phyloP scores from a whole-genome alignment of 2,797 vertebrate species.

The Cichlasoma orientale region DNA sequence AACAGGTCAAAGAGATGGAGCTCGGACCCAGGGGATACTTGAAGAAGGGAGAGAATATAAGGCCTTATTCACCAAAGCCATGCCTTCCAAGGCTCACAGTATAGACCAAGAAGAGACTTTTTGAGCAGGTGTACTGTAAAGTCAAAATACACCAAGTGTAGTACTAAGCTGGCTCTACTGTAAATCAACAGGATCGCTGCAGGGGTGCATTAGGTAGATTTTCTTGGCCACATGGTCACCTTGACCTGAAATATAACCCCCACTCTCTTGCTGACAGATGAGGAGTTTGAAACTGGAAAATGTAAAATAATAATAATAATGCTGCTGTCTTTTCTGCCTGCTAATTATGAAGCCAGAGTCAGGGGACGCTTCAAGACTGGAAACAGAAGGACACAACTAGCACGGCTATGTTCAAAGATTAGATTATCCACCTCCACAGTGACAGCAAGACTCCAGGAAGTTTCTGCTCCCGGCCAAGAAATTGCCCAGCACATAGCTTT shows the following conservation, averaged over 20 bases:
- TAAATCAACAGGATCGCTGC: not conserved
- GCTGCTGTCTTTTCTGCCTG: not conserved
- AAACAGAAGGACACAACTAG: not conserved
- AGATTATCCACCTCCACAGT: not conserved
- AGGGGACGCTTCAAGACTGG: not conserved
- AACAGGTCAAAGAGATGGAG: constrained; percentile 59
- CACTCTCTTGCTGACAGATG: not conserved
- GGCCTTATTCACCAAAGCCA: constrained; percentile 45
- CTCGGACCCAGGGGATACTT: constrained; percentile 52
- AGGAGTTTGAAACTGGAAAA: not conserved
- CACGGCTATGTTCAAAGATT: not conserved
- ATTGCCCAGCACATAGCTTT: not conserved
- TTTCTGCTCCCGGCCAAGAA: not conserved
- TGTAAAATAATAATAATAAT: not conserved
- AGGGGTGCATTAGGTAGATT: not conserved
- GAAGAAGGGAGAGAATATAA: constrained; percentile 43
- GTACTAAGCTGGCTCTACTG: not conserved
- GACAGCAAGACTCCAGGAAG: not conserved
- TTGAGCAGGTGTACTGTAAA: constrained; percentile 24
- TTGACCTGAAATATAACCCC: not conserved
- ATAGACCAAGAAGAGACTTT: constrained; percentile 15
- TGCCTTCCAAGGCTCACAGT: constrained; percentile 38
- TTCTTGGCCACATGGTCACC: not conserved
- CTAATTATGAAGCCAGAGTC: not conserved
- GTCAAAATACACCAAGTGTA: not conserved